These are phyloP conservation scores for Colinus virginianus DNA, from an alignment of 2,113 vertebrate species.

Conservation along the genomic window DNA sequence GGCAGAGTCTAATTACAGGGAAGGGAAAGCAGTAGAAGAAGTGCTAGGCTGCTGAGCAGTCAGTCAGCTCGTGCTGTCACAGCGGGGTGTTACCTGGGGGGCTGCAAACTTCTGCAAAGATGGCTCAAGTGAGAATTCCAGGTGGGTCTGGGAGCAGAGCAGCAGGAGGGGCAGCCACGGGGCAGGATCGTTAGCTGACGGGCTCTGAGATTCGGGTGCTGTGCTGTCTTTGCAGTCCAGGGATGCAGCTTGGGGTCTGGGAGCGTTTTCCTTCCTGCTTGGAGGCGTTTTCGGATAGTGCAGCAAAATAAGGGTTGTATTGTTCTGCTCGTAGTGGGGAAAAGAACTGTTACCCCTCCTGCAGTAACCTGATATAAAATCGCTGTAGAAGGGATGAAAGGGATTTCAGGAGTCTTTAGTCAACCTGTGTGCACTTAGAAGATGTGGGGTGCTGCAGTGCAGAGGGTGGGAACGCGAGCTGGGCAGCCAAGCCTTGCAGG, in stretches of 20 bases:
- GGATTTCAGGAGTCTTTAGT: neutral
- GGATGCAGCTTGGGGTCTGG: neutral
- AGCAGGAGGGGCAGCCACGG: neutral
- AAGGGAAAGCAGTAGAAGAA: conserved; percentile 44
- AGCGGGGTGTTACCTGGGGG: neutral
- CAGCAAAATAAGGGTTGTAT: neutral
- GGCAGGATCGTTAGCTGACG: neutral
- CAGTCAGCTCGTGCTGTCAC: conserved; percentile 2
- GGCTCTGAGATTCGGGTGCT: neutral
- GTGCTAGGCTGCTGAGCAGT: neutral
- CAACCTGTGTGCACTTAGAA: neutral
- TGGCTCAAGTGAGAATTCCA: conserved; percentile 82
- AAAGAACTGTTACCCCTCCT: neutral
- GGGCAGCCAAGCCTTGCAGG: neutral
- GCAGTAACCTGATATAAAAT: neutral
- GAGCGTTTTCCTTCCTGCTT: neutral
- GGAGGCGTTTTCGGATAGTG: neutral
- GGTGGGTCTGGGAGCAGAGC: conserved; percentile 79
- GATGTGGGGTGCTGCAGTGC: neutral
- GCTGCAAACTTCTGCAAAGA: conserved; percentile 60
- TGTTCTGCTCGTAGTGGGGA: neutral
- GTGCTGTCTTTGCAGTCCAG: neutral
- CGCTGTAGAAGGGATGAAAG: neutral
- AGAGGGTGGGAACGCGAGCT: neutral
- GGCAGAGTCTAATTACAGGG: conserved; percentile 70